These are phyloP conservation scores for Platyrinchus mystaceus DNA, from an alignment of 2,797 vertebrate genomes.

Conservation along the genomic window DNA sequence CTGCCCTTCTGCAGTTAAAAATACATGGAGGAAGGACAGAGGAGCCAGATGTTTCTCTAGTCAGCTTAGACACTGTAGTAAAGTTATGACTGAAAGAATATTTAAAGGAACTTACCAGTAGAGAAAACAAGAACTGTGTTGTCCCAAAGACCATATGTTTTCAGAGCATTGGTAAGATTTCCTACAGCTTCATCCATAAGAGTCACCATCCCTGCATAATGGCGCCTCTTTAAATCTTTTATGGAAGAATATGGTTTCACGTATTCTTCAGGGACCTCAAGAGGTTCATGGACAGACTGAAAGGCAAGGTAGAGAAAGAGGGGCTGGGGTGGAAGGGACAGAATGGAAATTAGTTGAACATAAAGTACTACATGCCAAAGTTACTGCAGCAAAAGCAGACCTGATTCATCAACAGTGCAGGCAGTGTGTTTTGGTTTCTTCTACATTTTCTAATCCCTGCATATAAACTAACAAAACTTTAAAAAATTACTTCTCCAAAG, in stretches of 20 bases:
- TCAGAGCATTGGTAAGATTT: slow-evolving; percentile 87
- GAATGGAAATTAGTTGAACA: neutral
- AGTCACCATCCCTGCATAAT: slow-evolving; percentile 92
- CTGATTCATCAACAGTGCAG: neutral
- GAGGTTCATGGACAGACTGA: slow-evolving; percentile 89
- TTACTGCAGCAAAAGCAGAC: neutral
- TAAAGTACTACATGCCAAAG: neutral
- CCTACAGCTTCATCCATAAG: slow-evolving; percentile 94
- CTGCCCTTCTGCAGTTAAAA: neutral
- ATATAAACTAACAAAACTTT: neutral
- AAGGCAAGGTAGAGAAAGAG: slow-evolving; percentile 93
- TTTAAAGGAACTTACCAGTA: slow-evolving; percentile 81
- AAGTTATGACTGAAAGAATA: neutral
- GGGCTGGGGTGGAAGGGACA: slow-evolving; percentile 77
- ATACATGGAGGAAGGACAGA: neutral
- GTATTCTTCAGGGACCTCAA: slow-evolving; percentile 89
- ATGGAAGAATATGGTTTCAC: slow-evolving; percentile 84
- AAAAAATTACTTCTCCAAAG: neutral
- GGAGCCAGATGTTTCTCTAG: neutral
- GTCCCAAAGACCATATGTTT: slow-evolving; percentile 84
- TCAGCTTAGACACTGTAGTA: neutral
- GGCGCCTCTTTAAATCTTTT: slow-evolving; percentile 76
- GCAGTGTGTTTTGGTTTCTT: neutral
- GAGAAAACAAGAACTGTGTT: slow-evolving; percentile 93
- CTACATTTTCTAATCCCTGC: neutral